A percentile compares a stretch with the other conserved stretches of the same genome.
These are phyloP conservation scores for Phallusia fumigata DNA, from an alignment of 23 tunicate species.

Conservation along the genomic window DNA sequence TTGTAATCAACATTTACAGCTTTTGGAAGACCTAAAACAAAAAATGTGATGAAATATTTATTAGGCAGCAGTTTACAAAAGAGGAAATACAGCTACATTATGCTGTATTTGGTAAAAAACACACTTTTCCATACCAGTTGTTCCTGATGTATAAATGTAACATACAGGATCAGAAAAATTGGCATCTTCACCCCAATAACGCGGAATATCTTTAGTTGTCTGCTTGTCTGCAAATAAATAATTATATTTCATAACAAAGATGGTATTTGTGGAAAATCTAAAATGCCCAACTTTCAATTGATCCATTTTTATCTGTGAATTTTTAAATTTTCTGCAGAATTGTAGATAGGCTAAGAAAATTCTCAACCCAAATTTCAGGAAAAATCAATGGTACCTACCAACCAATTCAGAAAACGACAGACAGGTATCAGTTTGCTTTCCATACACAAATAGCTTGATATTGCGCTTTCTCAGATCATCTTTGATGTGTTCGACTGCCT, in stretches of 20 bases:
- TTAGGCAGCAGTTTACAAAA: too few species aligned
- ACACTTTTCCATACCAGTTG: constrained; percentile 53
- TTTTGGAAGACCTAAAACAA: constrained; percentile 59
- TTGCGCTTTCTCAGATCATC: constrained; percentile 36
- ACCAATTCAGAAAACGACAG: constrained; percentile 24
- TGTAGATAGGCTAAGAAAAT: too few species aligned
- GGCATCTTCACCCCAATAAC: constrained; percentile 39
- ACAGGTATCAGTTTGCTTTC: neutral
- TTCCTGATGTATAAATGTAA: constrained; percentile 88
- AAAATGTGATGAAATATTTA: too few species aligned
- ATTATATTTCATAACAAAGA: neutral
- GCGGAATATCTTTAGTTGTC: constrained; percentile 18
- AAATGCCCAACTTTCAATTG: neutral
- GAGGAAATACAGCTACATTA: neutral
- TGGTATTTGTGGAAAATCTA: neutral
- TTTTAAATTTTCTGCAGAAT: too few species aligned
- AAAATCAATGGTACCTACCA: constrained; percentile 6
- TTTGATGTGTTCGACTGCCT: constrained; percentile 50
- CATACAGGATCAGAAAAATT: constrained; percentile 21
- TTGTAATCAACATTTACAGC: constrained; percentile 57
- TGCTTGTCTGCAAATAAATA: constrained; percentile 3
- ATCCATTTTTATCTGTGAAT: too few species aligned
- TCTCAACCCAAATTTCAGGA: too few species aligned
- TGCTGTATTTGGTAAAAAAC: too few species aligned
- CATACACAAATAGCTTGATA: constrained; percentile 46